Base-by-base conservation (phyloP, 2,888 invertebrate species). In the Caenorhabditis sp. region DNA sequence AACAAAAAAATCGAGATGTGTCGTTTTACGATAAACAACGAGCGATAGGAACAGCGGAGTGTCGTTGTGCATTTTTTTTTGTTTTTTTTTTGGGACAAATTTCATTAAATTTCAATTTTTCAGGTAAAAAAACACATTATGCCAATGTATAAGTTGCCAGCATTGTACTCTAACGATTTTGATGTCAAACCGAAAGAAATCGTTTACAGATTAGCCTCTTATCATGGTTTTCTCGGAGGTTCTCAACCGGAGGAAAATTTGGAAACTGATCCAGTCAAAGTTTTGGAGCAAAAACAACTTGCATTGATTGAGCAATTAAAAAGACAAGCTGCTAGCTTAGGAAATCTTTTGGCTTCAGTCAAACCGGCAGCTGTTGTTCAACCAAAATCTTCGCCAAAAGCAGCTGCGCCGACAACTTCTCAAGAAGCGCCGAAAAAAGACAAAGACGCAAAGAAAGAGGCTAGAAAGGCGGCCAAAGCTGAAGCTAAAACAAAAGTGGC, bases 401-500 rank as follows among this genome's bases (percentile, higher is more conserved):
- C 57, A 23, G 58, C 51, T 6, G 53, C 58, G 0, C 27, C 54
- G 19, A n/a, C 43, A 14, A 51, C 50, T 24, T 24, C 62, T 27
- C n/a, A 54, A 21, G 23, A 21, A 23, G 43, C 26, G 12, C 12
- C 43, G 24, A 57, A 57, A n/a, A 57, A 27, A 19, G 57, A 24
- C 27, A 57, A 57, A 57, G 57, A 57, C 27, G 57, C 26, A 27
- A 57, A 27, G 19, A 57, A 57, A 19, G 57, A 27, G n/a, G 57
- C 57, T 4, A n/a, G 57, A 49, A 73, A 73, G 19, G 78, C 76
- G n/a, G 77, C 78, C 3, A 78, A 78, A 54, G 66, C 69, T 6
- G 78, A 80, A 21, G 80, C 80, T 8, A 69, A 73, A 58, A 67
- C 66, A 26, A 79, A 79, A 58, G 69, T 74, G 0, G 69, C 68